Evolutionary conservation across 2,797 vertebrate genomes (phyloP).

Genomic region (Poeciliopsis presidionis): DNA sequence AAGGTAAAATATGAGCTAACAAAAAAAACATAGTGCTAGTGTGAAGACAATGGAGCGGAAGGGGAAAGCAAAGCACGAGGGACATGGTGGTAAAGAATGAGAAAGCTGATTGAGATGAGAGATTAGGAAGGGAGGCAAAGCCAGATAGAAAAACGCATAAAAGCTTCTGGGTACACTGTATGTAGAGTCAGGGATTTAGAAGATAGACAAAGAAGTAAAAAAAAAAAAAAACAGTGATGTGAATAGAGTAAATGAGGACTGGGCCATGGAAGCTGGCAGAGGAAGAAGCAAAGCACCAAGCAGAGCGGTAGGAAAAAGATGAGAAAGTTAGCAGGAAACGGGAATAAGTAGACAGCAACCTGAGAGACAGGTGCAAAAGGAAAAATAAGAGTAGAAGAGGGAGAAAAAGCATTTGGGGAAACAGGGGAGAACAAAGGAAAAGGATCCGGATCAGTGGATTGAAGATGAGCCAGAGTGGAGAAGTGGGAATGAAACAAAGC

Average conservation of each 20-base stretch:
- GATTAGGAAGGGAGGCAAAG: slow-evolving; percentile 68
- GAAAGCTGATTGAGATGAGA: slow-evolving; percentile 65
- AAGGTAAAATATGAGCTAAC: slow-evolving; percentile 21
- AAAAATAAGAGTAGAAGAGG: slow-evolving; percentile 41
- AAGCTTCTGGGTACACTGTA: slow-evolving; percentile 58
- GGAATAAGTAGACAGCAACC: slow-evolving; percentile 33
- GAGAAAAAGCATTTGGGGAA: slow-evolving; percentile 34
- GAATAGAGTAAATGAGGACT: slow-evolving; percentile 37
- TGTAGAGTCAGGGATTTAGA: slow-evolving; percentile 50
- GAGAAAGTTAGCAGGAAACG: slow-evolving; percentile 36
- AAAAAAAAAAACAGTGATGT: slow-evolving; percentile 29
- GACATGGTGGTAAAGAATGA: slow-evolving; percentile 42
- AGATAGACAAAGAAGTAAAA: slow-evolving; percentile 34
- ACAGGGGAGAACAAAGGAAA: slow-evolving; percentile 36
- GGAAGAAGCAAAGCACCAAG: slow-evolving; percentile 29
- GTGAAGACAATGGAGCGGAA: slow-evolving; percentile 42
- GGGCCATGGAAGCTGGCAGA: slow-evolving; percentile 36
- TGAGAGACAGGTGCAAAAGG: slow-evolving; percentile 39
- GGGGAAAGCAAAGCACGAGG: slow-evolving; percentile 43
- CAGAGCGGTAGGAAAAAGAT: slow-evolving; percentile 20
- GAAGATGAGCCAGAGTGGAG: slow-evolving; percentile 42
- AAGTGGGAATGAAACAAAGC: slow-evolving; percentile 46
- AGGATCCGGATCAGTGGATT: slow-evolving; percentile 45
- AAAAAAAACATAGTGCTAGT: slow-evolving; percentile 30
- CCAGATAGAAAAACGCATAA: slow-evolving; percentile 46